Percentiles rank a stretch among this genome's conserved stretches.
These are phyloP conservation scores for Tiaroga cobitis DNA, from an alignment of 2,797 vertebrate species.

Conservation along the genomic window DNA sequence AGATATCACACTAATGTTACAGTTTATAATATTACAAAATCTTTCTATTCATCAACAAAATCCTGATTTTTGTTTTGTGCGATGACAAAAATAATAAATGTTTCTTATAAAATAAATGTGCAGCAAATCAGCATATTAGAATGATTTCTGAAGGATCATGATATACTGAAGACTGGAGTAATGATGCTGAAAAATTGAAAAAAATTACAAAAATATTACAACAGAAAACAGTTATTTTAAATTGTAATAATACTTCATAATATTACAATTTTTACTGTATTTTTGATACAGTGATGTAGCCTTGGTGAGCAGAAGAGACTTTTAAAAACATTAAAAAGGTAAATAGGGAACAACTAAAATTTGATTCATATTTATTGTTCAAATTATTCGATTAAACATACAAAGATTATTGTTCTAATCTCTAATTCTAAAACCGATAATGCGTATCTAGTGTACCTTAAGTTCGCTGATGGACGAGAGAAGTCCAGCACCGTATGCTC, in stretches of 20 bases:
- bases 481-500: slow-evolving; percentile 95
- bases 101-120: neutral
- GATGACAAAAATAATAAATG: neutral
- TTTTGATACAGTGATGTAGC: neutral
- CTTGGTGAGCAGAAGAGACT: neutral
- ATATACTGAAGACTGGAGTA: neutral
- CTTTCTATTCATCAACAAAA: neutral
- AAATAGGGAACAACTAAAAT: neutral
- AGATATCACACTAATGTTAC: neutral
- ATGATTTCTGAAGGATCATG: neutral
- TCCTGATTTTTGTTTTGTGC: neutral
- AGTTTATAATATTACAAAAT: neutral
- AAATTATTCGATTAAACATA: neutral
- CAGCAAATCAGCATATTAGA: neutral
- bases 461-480: slow-evolving; percentile 97
- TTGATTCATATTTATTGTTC: neutral
- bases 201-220: neutral
- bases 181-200: neutral
- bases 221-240: neutral
- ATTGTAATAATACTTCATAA: neutral
- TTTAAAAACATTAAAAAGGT: neutral
- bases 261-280: neutral
- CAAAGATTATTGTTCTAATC: neutral
- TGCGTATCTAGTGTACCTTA: slow-evolving; percentile 69
- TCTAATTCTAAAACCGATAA: neutral